Evolutionary conservation across 2,888 invertebrate species (phyloP), one percentile per base, ranked within the genome.

Genomic region (Troides oblongomaculatus): DNA sequence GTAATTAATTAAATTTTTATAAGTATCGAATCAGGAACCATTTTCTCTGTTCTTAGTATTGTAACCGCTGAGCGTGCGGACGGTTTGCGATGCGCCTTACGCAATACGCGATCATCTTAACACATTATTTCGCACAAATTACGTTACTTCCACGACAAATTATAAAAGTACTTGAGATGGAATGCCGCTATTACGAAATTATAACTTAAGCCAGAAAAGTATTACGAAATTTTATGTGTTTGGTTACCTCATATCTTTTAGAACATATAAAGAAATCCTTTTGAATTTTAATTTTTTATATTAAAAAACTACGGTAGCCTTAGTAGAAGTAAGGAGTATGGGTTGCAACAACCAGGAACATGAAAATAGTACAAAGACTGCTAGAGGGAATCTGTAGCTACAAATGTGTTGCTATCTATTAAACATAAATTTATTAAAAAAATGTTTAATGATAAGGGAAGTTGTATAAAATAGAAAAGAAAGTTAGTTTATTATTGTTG

Each of bases 121-220:
- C 57, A 46, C 57, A 46, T 61, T 64, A 64, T 61, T 53, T 61
- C 30, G 36, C 60, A 43, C 69, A 61, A 69, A 69, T 64, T 64
- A 60, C 56, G n/a, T 64, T 64, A 64, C 61, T 60, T 64, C 36
- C 50, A 46, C 30, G 64, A 61, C 60, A 64, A 64, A 68, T 64
- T 68, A 66, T 60, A 64, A 61, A 68, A 64, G 59, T 68, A 63
- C 58, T 59, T 53, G 21, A 64, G 25, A 60, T 18, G 59, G 59
- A 53, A 60, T 60, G 46, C n/a, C 12, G 30, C 43, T 36, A 25
- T 64, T 64, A 8, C 53, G 60, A 68, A 64, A 68, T 43, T 17
- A 53, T 14, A 67, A 23, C 56, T 39, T 62, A 62, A 43, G 43
- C 23, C 39, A 59, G 58, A 12, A 62, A 12, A 58, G 46, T 43